Base-by-base conservation (phyloP, 2,113 vertebrate species). In the Pterophyllum scalare region DNA sequence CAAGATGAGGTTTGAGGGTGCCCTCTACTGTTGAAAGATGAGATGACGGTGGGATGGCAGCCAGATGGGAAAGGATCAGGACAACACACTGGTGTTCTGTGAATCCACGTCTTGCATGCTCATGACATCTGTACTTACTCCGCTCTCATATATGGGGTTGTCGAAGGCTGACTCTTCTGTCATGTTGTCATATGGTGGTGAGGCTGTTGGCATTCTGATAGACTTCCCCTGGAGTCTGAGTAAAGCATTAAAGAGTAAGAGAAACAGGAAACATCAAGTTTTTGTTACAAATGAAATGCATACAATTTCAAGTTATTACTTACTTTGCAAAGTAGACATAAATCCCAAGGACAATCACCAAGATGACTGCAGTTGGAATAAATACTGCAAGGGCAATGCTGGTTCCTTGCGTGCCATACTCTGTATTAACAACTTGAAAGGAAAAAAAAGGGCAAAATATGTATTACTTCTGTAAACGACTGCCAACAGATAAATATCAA, bases 261-360 rank as follows among this genome's bases (percentile, higher is more conserved):
- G 60, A 35, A 83, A 83, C 31, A 22, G 17, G 12, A 12, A 82
- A 72, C 38, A 75, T 61, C 54, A 14, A 72, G 6, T 22, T 31
- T 70, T 62, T 57, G 19, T 65, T 49, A 5, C 5, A 76, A 84
- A 62, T 58, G 0, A 79, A 75, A 57, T 14, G 1, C 31, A 24
- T 2, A 3, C 0, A 46, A 7, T 43, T 65, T 59, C 2, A 14
- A 64, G n/a, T 11, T 31, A 19, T 59, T 5, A 88, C 97, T 97
- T 92, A 99, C 98, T 97, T 98, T 92, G 96, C 96, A 95, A 99
- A 97, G 93, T 97, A 99, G 87, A 99, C 89, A 89, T 97, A 99
- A 86, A 98, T 94, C 31, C 95, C 96, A 2, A 97, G 95, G 11
- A 98, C 96, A 77, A 97, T 92, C 81, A 97, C 92, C 24, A 96